These are phyloP conservation scores for Jaculus jaculus DNA, from an alignment of 2,113 vertebrate species.

Conservation along the genomic window DNA sequence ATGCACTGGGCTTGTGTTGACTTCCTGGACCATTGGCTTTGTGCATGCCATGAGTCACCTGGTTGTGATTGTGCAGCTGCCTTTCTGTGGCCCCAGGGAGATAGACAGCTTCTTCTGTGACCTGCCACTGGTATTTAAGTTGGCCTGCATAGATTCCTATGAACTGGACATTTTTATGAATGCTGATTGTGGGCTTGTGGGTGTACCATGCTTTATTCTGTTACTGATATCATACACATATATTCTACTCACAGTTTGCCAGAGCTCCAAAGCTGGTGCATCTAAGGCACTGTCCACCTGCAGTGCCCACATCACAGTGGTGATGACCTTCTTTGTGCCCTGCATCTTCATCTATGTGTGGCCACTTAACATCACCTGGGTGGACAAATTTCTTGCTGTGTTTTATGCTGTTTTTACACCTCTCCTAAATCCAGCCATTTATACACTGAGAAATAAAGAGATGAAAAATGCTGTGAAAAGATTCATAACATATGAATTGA, in stretches of 20 bases:
- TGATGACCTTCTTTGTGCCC: slow-evolving; percentile 60
- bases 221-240: slow-evolving; percentile 63
- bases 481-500: neutral
- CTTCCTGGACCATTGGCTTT: slow-evolving; percentile 56
- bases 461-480: slow-evolving; percentile 65
- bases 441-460: slow-evolving; percentile 73
- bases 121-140: slow-evolving; percentile 50
- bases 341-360: slow-evolving; percentile 72
- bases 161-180: slow-evolving; percentile 57
- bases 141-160: slow-evolving; percentile 62
- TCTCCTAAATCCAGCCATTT: slow-evolving; percentile 72
- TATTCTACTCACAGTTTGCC: slow-evolving; percentile 48
- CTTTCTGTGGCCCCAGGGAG: slow-evolving; percentile 29
- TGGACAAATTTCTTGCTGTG: slow-evolving; percentile 69
- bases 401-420: slow-evolving; percentile 73
- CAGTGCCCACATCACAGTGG: slow-evolving; percentile 63
- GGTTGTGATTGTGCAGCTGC: slow-evolving; percentile 42
- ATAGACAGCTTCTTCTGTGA: slow-evolving; percentile 70
- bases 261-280: slow-evolving; percentile 42
- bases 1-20: slow-evolving; percentile 25
- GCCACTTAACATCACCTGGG: slow-evolving; percentile 46
- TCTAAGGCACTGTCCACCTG: slow-evolving; percentile 69
- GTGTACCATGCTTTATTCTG: slow-evolving; percentile 52
- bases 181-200: slow-evolving; percentile 48
- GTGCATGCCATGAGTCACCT: slow-evolving; percentile 64